Base-by-base conservation (phyloP, 2,797 vertebrate species). In the Chrosomus eos region DNA sequence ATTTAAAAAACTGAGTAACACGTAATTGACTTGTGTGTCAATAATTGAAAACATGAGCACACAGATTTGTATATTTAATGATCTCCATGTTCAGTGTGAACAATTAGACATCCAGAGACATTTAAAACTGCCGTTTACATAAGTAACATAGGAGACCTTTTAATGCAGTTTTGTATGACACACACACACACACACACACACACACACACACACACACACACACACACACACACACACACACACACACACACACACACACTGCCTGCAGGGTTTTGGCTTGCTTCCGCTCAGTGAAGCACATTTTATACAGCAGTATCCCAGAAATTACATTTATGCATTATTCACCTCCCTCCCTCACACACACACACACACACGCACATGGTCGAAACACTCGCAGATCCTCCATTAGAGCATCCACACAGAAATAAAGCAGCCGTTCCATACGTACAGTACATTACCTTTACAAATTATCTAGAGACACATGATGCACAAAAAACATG, bases 301-400 rank as follows among this genome's bases (percentile, higher is more conserved):
- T 81, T 78, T 81, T 80, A 80, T 84, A 66, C 80, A 81, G 72
- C 71, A 77, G 62, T 43, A 80, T 84, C 48, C 70, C 67, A 82
- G 70, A 88, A 80, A 83, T 86, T 85, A 87, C 53, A 87, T 84
- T 88, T 64, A 80, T 86, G 86, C 40, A 85, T 90, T 87, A 87
- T 86, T 87, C 80, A 84, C 31, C 83, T 75, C 80, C 33, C 68
- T 86, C 64, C 45, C 80, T 80, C 85, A 87, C 62, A 71, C 40
- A 70, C 21, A 58, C 40, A 60, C 79, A 31, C 85, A 87, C 62
- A 71, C 40, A 70, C 21, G 64, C 40, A 60, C 79, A 31, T 21
- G 40, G 26, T 62, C 55, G 64, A 73, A 45, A 81, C 58, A 88
- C 83, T 87, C 87, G 13, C 33, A 40, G 3, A 48, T 62, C 48